Base-by-base conservation (phyloP, 1,140 invertebrate species). In the Meloidogyne chitwoodi region DNA sequence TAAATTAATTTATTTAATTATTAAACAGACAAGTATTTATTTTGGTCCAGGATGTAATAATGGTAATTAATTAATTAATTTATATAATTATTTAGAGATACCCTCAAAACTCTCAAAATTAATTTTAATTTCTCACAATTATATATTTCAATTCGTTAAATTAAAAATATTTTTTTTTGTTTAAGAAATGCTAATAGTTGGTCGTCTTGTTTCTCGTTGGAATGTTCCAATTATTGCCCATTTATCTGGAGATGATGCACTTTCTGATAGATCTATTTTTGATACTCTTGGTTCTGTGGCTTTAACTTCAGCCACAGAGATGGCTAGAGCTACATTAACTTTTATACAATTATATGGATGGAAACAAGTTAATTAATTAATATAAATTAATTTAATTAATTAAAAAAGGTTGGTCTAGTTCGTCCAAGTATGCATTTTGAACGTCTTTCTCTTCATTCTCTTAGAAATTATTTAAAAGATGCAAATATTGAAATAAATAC, bases 11-110 rank as follows among this genome's bases (percentile, higher is more conserved):
- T 26, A n/a, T 26, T 5, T 6, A 29, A 38, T 19, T 26, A n/a
- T 67, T 34, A n/a, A n/a, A n/a, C 26, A 67, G 65, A 67, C 86
- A 14, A 83, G 78, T 68, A 77, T 87, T 38, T 86, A 86, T 69
- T 86, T 86, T 71, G 85, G 85, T 16, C 85, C 85, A 3, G 85
- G 85, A 34, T 86, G 85, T 69, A 86, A 87, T 72, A 87, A 86
- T 48, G 85, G 85, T 83, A 81, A 66, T 26, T 11, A 68, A 34
- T 41, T 31, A 27, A 68, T 27, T 0, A 67, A n/a, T n/a, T n/a
- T n/a, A n/a, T n/a, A n/a, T n/a, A n/a, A n/a, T n/a, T n/a, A n/a
- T n/a, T n/a, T n/a, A n/a, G n/a, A n/a, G n/a, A n/a, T n/a, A n/a
- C n/a, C n/a, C n/a, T n/a, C n/a, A n/a, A n/a, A n/a, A n/a, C n/a